Evolutionary conservation across 2,797 vertebrate species (phyloP), one percentile per base, ranked within the genome.

Genomic region (Leptodactylus fallax): DNA sequence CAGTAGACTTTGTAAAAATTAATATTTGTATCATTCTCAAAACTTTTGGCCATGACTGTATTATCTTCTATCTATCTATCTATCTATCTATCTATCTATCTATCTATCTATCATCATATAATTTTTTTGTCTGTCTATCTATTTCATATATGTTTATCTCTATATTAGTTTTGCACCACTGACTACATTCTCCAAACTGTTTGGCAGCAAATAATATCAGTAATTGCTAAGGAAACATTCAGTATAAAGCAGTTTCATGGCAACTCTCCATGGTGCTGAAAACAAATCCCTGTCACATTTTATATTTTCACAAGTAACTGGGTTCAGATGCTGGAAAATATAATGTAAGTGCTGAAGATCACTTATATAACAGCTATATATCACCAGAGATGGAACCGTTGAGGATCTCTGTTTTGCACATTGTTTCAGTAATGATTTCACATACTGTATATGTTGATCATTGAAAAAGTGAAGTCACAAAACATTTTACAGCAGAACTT

Each of bases 191-290:
- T 47, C 36, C 21, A 65, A 56, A 87, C 80, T 55, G 55, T 69
- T 65, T 25, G 65, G 16, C 81, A 63, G 51, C 8, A 2, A 27
- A 60, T 1, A 74, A 67, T 65, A 63, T 61, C 14, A 78, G 79
- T 65, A 65, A 36, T 49, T 76, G 60, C 87, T 79, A 77, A 65
- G 83, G 69, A 79, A 83, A 74, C 71, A 55, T 27, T 21, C 58
- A 78, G 58, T 27, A 77, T 80, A 63, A 65, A 23, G 81, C 63
- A 67, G 61, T 79, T 79, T 72, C 47, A 36, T 49, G 58, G 36
- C 25, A 51, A 14, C 81, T 77, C 47, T 67, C 74, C 74, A 51
- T 71, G 71, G 72, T 83, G 72, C 86, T 83, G 80, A 83, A 83
- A 67, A 21, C 13, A 51, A 83, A 72, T 13, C 25, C 27, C 19